These are phyloP conservation scores for Parazoanthus darwini DNA, from an alignment of 92 coral and sea anemone genomes.

Conservation along the genomic window DNA sequence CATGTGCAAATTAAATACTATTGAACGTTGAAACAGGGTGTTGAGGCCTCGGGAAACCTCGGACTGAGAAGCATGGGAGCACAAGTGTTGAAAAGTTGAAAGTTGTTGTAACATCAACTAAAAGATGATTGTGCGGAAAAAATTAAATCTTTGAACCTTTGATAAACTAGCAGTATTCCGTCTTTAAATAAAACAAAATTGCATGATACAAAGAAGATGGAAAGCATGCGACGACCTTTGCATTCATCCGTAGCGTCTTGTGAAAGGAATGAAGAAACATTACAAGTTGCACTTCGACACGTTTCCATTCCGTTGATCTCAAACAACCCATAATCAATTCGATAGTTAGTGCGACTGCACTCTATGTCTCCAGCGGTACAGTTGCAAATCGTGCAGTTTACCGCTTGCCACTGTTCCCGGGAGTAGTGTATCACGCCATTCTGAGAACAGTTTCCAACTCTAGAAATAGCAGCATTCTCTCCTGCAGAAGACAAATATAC, in stretches of 20 bases:
- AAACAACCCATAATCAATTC: neutral
- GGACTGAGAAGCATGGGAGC: no score
- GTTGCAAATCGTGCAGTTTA: neutral
- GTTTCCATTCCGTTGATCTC: neutral
- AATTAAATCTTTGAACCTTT: no score
- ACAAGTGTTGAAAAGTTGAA: no score
- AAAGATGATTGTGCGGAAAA: no score
- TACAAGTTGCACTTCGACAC: neutral
- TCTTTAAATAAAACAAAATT: no score
- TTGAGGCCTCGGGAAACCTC: no score
- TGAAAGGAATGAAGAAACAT: neutral
- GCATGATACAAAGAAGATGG: no score
- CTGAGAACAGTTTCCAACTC: neutral
- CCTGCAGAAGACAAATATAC: neutral
- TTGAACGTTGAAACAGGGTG: no score
- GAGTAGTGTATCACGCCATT: neutral
- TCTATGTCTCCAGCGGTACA: neutral
- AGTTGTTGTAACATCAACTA: no score
- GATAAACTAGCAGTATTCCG: no score
- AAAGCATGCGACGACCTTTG: neutral
- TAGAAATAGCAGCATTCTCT: neutral
- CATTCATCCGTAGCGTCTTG: neutral
- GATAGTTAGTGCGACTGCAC: neutral
- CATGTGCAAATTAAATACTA: no score
- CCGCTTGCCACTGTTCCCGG: neutral